phyloP scores from a whole-genome alignment of 2,888 invertebrate genomes.

The Lacanobia wlatinum region DNA sequence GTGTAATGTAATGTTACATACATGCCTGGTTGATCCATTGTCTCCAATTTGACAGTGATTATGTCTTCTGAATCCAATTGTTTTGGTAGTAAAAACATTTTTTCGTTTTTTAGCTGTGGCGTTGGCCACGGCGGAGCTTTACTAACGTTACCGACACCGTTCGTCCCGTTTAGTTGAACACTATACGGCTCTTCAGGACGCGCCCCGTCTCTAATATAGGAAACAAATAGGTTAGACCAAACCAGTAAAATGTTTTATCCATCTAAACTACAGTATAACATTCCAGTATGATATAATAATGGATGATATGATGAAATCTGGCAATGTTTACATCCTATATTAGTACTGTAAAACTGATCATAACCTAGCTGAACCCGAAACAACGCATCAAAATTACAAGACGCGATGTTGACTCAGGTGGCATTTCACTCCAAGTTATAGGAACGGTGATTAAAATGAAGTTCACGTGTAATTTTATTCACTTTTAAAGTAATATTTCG shows the following conservation, averaged over 20 bases:
- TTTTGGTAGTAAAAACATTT: slow-evolving; percentile 79
- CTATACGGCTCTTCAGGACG: slow-evolving; percentile 73
- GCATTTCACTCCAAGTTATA: slow-evolving; percentile 9
- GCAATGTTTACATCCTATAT: slow-evolving; percentile 41
- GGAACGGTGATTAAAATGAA: slow-evolving; percentile 3
- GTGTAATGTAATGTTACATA: slow-evolving; percentile 51
- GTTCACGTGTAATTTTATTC: slow-evolving; percentile 23
- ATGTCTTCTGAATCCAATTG: slow-evolving; percentile 69
- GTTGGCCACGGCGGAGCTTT: slow-evolving; percentile 75
- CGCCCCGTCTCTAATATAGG: slow-evolving; percentile 64
- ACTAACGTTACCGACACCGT: slow-evolving; percentile 65
- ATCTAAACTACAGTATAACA: not conserved
- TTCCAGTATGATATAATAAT: slow-evolving; percentile 8
- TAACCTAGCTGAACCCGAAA: slow-evolving; percentile 40
- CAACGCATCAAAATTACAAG: slow-evolving; percentile 18
- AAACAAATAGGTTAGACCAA: slow-evolving; percentile 38
- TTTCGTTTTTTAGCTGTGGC: slow-evolving; percentile 71
- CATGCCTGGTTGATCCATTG: slow-evolving; percentile 65
- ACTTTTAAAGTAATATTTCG: slow-evolving; percentile 7
- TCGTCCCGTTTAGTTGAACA: slow-evolving; percentile 74
- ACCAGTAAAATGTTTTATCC: not conserved
- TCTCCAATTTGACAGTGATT: slow-evolving; percentile 69
- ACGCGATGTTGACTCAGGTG: slow-evolving; percentile 49
- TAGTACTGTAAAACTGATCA: slow-evolving; percentile 2
- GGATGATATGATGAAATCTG: slow-evolving; percentile 17